These are phyloP conservation scores for Drosophila tanythrix DNA, from an alignment of 2,888 invertebrate species.

Conservation along the genomic window DNA sequence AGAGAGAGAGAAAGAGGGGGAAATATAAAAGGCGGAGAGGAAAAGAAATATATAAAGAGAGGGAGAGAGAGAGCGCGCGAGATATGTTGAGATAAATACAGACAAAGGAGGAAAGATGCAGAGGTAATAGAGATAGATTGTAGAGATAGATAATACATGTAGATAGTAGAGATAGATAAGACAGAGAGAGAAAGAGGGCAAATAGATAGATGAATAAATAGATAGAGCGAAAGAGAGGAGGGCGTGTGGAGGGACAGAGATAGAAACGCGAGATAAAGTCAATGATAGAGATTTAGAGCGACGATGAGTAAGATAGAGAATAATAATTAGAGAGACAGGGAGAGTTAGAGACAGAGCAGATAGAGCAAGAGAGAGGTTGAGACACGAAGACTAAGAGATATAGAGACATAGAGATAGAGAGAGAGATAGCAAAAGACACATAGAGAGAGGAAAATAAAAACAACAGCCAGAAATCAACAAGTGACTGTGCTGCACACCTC, in stretches of 20 bases:
- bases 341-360: background rate
- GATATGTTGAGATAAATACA: background rate
- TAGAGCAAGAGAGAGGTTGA: background rate
- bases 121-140: background rate
- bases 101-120: background rate
- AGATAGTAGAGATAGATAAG: background rate
- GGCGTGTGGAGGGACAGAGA: background rate
- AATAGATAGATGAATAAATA: background rate
- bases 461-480: conserved; percentile 42
- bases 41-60: background rate
- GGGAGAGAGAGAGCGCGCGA: background rate
- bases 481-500: background rate
- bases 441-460: background rate
- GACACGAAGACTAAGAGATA: background rate
- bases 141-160: background rate
- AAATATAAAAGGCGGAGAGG: too few relatives aligned
- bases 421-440: background rate
- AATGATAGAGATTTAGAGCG: background rate
- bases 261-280: too few relatives aligned
- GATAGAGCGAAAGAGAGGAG: background rate
- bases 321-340: background rate
- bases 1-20: too few relatives aligned
- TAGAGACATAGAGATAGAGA: background rate
- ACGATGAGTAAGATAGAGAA: too few relatives aligned
- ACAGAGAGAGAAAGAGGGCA: background rate